A percentile compares a stretch with the other conserved stretches of the same genome.
phyloP scores from a whole-genome alignment of 2,797 vertebrate species.

The Sebastiscus albofasciatus region DNA sequence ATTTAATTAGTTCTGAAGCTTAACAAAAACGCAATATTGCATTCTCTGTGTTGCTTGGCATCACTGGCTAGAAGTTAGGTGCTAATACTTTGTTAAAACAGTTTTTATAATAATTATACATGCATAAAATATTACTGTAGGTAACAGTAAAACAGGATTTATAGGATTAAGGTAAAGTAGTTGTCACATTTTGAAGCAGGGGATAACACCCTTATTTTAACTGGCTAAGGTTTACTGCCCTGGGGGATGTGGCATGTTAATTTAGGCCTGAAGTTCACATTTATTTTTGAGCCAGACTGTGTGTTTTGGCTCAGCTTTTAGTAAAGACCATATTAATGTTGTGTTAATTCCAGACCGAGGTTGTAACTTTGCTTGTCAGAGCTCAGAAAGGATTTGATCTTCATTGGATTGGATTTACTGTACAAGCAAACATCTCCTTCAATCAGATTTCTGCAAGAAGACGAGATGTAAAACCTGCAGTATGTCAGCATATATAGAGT shows the following conservation, averaged over 20 bases:
- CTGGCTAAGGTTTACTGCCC: not conserved
- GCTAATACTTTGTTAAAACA: not conserved
- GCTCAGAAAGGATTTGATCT: conserved; percentile 48
- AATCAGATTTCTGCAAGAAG: not conserved
- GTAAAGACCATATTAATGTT: conserved; percentile 5
- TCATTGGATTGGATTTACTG: conserved; percentile 32
- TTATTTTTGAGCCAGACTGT: not conserved
- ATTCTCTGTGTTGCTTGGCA: too few relatives aligned
- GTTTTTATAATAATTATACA: not conserved
- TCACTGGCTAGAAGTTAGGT: too few relatives aligned
- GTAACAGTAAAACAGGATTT: not conserved
- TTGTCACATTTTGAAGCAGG: not conserved
- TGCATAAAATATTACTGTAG: not conserved
- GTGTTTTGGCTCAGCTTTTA: conserved; percentile 21
- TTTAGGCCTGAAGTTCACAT: conserved; percentile 18
- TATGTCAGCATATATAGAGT: not conserved
- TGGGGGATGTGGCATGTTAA: not conserved
- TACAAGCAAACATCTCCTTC: conserved; percentile 1
- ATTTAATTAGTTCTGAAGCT: not conserved
- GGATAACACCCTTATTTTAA: not conserved
- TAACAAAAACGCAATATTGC: not conserved
- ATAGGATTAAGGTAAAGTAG: not conserved
- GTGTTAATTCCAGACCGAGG: conserved; percentile 24
- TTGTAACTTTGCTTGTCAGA: conserved; percentile 39
- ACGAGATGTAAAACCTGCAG: not conserved